Percentiles rank a stretch among this genome's conserved stretches.
phyloP scores from a whole-genome alignment of 2,113 vertebrate genomes.

The Elephantulus edwardii region DNA sequence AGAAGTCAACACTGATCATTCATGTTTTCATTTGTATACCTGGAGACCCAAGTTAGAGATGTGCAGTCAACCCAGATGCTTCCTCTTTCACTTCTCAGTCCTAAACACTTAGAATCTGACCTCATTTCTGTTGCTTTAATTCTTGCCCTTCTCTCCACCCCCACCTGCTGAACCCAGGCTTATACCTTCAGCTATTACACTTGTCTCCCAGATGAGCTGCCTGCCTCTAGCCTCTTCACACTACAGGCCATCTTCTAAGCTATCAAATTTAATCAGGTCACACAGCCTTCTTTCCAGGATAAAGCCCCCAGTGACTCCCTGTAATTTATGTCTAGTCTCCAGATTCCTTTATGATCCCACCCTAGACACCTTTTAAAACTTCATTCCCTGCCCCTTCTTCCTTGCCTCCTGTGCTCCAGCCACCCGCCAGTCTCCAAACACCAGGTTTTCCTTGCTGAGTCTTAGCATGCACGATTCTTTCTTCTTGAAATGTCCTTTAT shows the following conservation, averaged over 20 bases:
- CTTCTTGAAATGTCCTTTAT: conserved; percentile 43
- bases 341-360: neutral
- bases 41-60: neutral
- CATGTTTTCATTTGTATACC: too few relatives aligned
- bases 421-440: neutral
- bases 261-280: neutral
- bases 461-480: neutral
- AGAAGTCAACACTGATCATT: too few relatives aligned
- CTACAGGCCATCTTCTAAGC: neutral
- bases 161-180: neutral
- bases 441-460: neutral
- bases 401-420: neutral
- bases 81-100: neutral
- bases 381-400: neutral
- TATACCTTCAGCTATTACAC: rapidly evolving
- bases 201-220: neutral
- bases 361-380: neutral
- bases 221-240: neutral
- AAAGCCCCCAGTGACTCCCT: neutral
- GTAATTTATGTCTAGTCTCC: neutral
- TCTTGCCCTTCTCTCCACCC: neutral
- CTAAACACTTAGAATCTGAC: neutral
- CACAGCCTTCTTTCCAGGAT: neutral
- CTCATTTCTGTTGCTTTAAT: neutral
- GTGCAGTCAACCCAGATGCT: too few relatives aligned